Percentiles rank a stretch among this genome's conserved stretches.
phyloP scores from a whole-genome alignment of 2,797 vertebrate species.

The Eulemur coronatus region DNA sequence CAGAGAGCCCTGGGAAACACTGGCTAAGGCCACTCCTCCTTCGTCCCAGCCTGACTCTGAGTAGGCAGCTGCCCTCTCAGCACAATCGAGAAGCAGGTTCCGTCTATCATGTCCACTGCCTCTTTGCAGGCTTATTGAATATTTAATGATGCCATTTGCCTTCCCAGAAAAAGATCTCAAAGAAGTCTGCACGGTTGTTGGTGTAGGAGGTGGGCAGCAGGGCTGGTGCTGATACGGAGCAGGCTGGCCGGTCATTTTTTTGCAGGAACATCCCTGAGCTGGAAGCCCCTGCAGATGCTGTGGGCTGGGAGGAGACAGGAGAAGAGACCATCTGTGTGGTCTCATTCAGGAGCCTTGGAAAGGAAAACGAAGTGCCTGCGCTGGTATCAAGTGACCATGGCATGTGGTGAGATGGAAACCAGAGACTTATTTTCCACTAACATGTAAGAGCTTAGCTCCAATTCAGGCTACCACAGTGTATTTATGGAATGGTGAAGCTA shows the following conservation, averaged over 20 bases:
- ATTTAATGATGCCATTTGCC: slow-evolving; percentile 76
- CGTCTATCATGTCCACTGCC: slow-evolving; percentile 33
- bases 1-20: background rate
- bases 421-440: slow-evolving; percentile 23
- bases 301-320: background rate
- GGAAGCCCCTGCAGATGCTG: background rate
- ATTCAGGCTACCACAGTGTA: background rate
- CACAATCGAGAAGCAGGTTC: slow-evolving; percentile 37
- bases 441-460: background rate
- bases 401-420: background rate
- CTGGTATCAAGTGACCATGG: background rate
- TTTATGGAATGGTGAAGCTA: background rate
- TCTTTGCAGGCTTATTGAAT: slow-evolving; percentile 64
- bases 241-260: background rate
- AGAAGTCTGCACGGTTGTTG: background rate
- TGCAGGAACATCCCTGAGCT: background rate
- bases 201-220: background rate
- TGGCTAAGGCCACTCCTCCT: background rate
- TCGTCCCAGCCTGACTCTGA: background rate
- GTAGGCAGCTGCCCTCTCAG: slow-evolving; percentile 38
- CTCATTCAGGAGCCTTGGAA: background rate
- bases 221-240: background rate
- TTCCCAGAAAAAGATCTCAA: slow-evolving; percentile 66
- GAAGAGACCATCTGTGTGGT: background rate
- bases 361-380: background rate